phyloP scores from a whole-genome alignment of 2,888 invertebrate genomes.

The Netelia virgata region DNA sequence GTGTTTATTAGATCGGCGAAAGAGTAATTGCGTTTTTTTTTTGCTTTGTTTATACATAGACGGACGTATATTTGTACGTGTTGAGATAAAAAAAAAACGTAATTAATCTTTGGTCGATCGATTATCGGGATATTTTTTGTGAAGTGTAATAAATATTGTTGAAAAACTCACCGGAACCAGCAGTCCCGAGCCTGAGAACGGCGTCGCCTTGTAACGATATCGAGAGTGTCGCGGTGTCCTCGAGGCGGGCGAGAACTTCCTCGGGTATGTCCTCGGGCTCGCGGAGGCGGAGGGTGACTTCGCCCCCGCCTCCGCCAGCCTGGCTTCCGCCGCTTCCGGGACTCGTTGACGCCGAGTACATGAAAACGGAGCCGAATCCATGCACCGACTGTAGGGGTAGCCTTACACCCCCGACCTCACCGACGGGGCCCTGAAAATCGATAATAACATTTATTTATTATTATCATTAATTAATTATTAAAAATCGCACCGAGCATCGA shows the following conservation, averaged over 20 bases:
- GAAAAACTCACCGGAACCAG: conserved; percentile 80
- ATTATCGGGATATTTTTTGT: not conserved
- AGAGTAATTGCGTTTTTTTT: not conserved
- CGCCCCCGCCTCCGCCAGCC: conserved; percentile 81
- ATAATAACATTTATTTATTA: not conserved
- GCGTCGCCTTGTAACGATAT: conserved; percentile 84
- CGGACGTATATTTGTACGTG: no score
- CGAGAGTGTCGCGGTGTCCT: conserved; percentile 84
- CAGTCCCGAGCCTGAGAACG: conserved; percentile 83
- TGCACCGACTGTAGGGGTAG: conserved; percentile 84
- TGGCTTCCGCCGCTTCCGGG: conserved; percentile 80
- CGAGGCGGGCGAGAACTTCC: conserved; percentile 84
- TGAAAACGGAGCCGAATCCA: conserved; percentile 84
- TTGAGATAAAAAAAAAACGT: no score
- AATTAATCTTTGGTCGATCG: no score
- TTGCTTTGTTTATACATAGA: not conserved
- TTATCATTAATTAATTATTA: not conserved
- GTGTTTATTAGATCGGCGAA: no score
- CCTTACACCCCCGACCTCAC: conserved; percentile 84
- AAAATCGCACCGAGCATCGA: no score
- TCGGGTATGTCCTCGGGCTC: conserved; percentile 84
- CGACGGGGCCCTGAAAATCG: conserved; percentile 82
- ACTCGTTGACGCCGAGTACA: conserved; percentile 84
- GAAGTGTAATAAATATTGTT: conserved; percentile 7
- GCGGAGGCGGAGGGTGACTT: conserved; percentile 84